phyloP scores from a whole-genome alignment of 2,888 invertebrate species.

The Digitonthophagus gazella region DNA sequence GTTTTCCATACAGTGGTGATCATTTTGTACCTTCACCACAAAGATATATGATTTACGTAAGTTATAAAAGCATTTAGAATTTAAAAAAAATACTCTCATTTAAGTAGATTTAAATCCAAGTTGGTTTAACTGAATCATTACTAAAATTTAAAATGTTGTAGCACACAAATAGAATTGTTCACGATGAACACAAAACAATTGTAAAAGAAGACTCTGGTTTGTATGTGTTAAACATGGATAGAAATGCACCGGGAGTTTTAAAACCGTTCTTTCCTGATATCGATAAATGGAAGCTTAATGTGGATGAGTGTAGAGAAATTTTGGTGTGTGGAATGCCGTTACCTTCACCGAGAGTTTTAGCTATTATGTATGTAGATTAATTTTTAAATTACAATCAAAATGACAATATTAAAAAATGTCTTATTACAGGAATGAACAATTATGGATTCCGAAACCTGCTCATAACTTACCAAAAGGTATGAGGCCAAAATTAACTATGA shows the following conservation, averaged over 20 bases:
- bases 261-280: conserved; percentile 18
- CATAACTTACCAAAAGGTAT: conserved; percentile 12
- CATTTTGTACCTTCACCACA: conserved; percentile 19
- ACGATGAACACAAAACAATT: not conserved
- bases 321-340: conserved; percentile 25
- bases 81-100: too few species aligned
- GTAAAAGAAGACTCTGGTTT: conserved; percentile 22
- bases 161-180: conserved; percentile 22
- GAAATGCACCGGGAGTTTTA: conserved; percentile 20
- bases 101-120: too few species aligned
- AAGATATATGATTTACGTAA: conserved; percentile 26
- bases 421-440: conserved; percentile 17
- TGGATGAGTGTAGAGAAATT: conserved; percentile 21
- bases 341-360: conserved; percentile 18
- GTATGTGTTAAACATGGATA: conserved; percentile 25
- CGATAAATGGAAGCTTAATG: conserved; percentile 1
- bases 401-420: not conserved
- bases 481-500: conserved; percentile 12
- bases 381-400: not conserved
- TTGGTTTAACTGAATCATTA: not conserved
- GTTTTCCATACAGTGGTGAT: conserved; percentile 24
- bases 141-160: not conserved
- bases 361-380: conserved; percentile 18
- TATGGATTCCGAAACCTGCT: conserved; percentile 21
- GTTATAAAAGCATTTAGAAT: not conserved